These are phyloP conservation scores for Diachrysia chrysitis DNA, from an alignment of 2,888 invertebrate genomes.

Conservation along the genomic window DNA sequence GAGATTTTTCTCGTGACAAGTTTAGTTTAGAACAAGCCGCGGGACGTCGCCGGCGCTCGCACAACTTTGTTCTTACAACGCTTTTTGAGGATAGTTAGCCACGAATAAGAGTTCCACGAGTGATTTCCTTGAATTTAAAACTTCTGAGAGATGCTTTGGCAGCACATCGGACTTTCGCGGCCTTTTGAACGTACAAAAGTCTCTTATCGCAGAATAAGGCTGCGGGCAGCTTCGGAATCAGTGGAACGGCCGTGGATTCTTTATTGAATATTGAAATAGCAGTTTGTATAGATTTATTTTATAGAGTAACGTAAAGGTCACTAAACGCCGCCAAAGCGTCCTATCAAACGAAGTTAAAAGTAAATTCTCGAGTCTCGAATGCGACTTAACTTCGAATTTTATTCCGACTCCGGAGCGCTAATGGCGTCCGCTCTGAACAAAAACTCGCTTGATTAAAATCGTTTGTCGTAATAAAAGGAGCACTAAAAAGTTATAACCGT, in stretches of 20 bases:
- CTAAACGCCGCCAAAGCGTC: slow-evolving; percentile 67
- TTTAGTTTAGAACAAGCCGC: slow-evolving; percentile 62
- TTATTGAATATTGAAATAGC: slow-evolving; percentile 64
- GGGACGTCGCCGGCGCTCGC: slow-evolving; percentile 24
- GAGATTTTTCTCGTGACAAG: slow-evolving; percentile 48
- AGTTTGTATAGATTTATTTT: slow-evolving; percentile 68
- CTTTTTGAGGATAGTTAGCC: slow-evolving; percentile 75
- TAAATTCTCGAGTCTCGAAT: slow-evolving; percentile 82
- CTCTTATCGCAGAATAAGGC: slow-evolving; percentile 16
- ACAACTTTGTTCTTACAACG: slow-evolving; percentile 73
- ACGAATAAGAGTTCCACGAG: slow-evolving; percentile 76
- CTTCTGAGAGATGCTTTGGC: slow-evolving; percentile 61
- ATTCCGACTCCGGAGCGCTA: slow-evolving; percentile 83
- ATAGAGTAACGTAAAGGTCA: slow-evolving; percentile 66
- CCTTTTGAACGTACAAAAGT: slow-evolving; percentile 32
- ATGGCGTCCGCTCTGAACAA: slow-evolving; percentile 84
- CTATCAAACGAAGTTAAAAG: slow-evolving; percentile 83
- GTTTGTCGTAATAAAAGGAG: slow-evolving; percentile 89
- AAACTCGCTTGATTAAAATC: slow-evolving; percentile 89
- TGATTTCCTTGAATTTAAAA: slow-evolving; percentile 73
- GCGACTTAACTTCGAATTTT: slow-evolving; percentile 84
- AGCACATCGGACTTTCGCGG: slow-evolving; percentile 50
- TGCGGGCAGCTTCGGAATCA: slow-evolving; percentile 28
- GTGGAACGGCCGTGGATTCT: slow-evolving; percentile 30
- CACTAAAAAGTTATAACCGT: slow-evolving; percentile 88